These are phyloP conservation scores for Megamerina dolium DNA, from an alignment of 2,888 invertebrate species.

Conservation along the genomic window DNA sequence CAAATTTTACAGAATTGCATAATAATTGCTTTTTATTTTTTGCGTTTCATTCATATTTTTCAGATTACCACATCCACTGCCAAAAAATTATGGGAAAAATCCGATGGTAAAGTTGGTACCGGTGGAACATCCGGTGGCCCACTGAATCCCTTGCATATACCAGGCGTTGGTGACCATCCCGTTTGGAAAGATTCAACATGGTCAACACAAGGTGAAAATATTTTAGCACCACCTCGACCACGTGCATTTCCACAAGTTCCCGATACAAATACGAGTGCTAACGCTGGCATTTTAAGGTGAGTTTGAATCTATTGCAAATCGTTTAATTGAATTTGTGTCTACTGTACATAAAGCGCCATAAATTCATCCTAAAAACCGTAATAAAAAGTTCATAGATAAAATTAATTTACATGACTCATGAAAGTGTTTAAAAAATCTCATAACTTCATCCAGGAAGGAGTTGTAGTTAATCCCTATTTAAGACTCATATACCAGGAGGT, in stretches of 20 bases:
- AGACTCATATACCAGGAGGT: too few relatives aligned
- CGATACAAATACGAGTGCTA: constrained; percentile 52
- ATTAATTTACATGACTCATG: too few relatives aligned
- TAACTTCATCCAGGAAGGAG: too few relatives aligned
- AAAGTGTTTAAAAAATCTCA: too few relatives aligned
- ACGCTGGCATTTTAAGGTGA: constrained; percentile 50
- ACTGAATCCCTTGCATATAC: constrained; percentile 66
- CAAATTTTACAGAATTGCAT: too few relatives aligned
- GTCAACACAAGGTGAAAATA: constrained; percentile 81
- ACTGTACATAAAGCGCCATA: too few relatives aligned
- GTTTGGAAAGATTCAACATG: constrained; percentile 91
- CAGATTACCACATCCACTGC: constrained; percentile 92
- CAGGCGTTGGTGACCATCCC: constrained; percentile 58
- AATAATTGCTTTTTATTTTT: too few relatives aligned
- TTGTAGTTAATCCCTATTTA: too few relatives aligned
- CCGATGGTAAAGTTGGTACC: constrained; percentile 67
- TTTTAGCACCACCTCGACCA: constrained; percentile 72
- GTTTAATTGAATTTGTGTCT: too few relatives aligned
- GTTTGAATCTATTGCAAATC: too few relatives aligned
- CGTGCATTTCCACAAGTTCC: constrained; percentile 58
- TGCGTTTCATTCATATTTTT: too few relatives aligned
- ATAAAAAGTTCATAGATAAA: not conserved
- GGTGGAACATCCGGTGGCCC: constrained; percentile 56
- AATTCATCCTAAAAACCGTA: constrained; percentile 6
- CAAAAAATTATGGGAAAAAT: constrained; percentile 87